Evolutionary conservation across 2,113 vertebrate species (phyloP), one percentile per base, ranked within the genome.

Genomic region (Myrmophylax atrothorax): DNA sequence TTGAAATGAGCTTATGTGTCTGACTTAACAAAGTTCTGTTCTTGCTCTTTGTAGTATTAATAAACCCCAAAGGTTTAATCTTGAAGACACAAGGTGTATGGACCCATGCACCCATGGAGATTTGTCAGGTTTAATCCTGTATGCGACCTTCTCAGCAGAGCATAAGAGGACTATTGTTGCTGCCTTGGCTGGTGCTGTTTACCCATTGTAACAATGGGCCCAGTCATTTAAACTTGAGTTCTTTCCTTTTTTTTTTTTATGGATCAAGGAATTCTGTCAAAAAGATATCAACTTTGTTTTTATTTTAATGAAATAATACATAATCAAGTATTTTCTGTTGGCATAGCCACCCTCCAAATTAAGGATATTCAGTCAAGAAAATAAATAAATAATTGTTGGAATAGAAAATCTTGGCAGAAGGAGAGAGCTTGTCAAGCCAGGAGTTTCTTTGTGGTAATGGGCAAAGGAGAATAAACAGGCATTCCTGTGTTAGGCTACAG

Each of bases 81-180:
- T 84, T 84, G 53, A 94, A 64, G 70, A 76, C 8, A 0, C 67
- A 67, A 70, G 31, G 17, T 87, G 44, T 64, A 1, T 90, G 85
- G 75, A 88, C 40, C 59, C 37, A 8, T 58, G 59, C 9, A 55
- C 20, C 40, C 46, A 12, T 55, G 58, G 90, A 86, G 92, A 88
- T 89, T 94, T 85, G 74, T 84, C 52, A 35, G n/a, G 74, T 93
- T 91, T 87, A 94, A 68, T 95, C 74, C 77, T 69, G 22, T 79
- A 3, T n/a, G 66, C 1, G 6, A 78, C 81, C 81, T 94, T 83
- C 76, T 93, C 70, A 93, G 56, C 44, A 60, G 18, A 76, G 25
- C 20, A 79, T 52, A 80, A 88, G 58, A 82, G 53, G 44, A 40
- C 74, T 58, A 28, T 84, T 89, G 84, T 95, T 93, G 47, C 52